Evolutionary conservation across 2,113 vertebrate species (phyloP).

Genomic region (Danionella cerebrum): DNA sequence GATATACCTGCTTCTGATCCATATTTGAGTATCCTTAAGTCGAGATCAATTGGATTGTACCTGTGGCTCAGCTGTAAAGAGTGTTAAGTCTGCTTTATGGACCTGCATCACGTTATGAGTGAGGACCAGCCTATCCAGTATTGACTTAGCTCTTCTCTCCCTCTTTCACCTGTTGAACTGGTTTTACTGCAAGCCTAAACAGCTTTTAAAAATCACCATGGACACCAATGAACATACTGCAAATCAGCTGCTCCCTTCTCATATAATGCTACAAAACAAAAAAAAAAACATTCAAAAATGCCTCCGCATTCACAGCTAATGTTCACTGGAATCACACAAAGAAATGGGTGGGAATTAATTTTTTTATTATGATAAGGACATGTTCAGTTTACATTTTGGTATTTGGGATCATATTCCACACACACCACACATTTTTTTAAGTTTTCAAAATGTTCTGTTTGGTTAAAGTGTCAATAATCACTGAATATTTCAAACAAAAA

Average conservation of each 20-base stretch:
- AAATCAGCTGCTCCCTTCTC: neutral
- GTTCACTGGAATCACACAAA: no score
- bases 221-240: neutral
- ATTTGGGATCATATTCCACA: neutral
- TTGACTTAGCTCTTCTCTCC: neutral
- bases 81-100: neutral
- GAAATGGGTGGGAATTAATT: no score
- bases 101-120: neutral
- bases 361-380: no score
- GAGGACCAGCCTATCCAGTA: neutral
- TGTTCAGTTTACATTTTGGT: no score
- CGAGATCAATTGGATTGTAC: neutral
- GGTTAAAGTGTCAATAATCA: neutral
- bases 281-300: no score
- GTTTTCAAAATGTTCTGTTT: no score
- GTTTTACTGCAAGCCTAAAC: neutral
- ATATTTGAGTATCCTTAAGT: neutral
- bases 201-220: neutral
- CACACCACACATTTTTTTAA: neutral
- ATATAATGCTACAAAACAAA: no score
- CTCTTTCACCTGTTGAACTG: conserved; percentile 21
- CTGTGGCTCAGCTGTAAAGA: neutral
- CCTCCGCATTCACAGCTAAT: no score
- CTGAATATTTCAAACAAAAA: neutral
- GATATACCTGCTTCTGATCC: conserved; percentile 1